A percentile compares a stretch with the other conserved stretches of the same genome.
Evolutionary conservation across 1,140 invertebrate species (phyloP).

Genomic region (Agraylea sexmaculata): DNA sequence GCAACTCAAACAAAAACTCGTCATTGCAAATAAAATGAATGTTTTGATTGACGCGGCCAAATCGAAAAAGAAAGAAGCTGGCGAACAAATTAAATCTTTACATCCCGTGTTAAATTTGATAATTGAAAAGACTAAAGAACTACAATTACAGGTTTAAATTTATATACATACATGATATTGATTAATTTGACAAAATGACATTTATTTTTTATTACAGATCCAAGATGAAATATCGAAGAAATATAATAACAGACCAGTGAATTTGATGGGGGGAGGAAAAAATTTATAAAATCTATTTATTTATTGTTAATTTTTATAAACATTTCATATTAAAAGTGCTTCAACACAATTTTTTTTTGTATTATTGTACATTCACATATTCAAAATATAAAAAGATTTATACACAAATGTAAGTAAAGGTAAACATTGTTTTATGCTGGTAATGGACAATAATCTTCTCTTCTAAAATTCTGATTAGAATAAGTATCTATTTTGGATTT

Average conservation of each 20-base stretch:
- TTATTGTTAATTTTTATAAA: constrained; percentile 6
- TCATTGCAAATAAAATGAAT: constrained; percentile 58
- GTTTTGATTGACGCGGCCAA: constrained; percentile 42
- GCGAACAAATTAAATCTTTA: constrained; percentile 46
- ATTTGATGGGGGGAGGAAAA: constrained; percentile 77
- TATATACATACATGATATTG: constrained; percentile 6
- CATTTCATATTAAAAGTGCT: too few relatives aligned
- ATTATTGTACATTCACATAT: too few relatives aligned
- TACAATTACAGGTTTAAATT: constrained; percentile 54
- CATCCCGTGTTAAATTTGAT: constrained; percentile 59
- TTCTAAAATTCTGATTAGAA: too few relatives aligned
- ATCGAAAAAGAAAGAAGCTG: constrained; percentile 42
- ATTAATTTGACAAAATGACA: constrained; percentile 4
- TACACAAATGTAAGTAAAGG: too few relatives aligned
- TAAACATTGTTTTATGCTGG: too few relatives aligned
- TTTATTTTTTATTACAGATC: constrained; percentile 47
- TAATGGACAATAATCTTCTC: too few relatives aligned
- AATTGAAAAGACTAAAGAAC: constrained; percentile 59
- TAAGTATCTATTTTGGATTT: too few relatives aligned
- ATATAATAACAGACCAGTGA: constrained; percentile 81
- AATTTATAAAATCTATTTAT: constrained; percentile 24
- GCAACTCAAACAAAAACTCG: constrained; percentile 65
- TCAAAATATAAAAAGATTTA: too few relatives aligned
- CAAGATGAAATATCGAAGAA: constrained; percentile 82
- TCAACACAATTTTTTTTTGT: too few relatives aligned